Base-by-base conservation (phyloP, 2,888 invertebrate genomes). In the Diaperis boleti region DNA sequence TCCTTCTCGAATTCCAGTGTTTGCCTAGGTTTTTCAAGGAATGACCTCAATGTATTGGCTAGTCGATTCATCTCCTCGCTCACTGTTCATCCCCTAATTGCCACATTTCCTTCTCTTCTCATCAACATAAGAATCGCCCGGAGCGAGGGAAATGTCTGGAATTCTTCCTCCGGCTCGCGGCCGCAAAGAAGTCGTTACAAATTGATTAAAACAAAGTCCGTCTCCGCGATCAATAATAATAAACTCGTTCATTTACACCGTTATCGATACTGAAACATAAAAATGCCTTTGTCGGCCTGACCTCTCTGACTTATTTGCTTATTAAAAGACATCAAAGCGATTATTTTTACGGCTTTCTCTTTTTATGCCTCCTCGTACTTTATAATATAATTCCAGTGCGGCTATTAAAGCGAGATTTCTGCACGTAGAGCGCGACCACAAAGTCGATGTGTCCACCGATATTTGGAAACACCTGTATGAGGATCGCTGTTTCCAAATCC, bases 301-400 rank as follows among this genome's bases (percentile, higher is more conserved):
- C 59, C 62, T 49, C 59, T 15, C 52, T 47, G 61, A 42, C 49
- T 49, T 52, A 61, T 56, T 56, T 39, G 54, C 64, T 61, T 55
- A 61, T 54, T 50, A 56, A 49, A 49, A 54, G 59, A 65, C 65
- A 57, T 65, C 65, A 61, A 62, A 62, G 62, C 59, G 59, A 65
- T 65, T 65, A 65, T 62, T 65, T 64, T 65, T 65, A 65, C 59
- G 62, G 44, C 62, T 59, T 59, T 62, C 52, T 57, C 35, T 39
- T 52, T 50, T 59, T 50, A 59, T 50, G 44, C 26, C 20, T 20
- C 41, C 29, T 49, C 22, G n/a, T 33, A 41, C 49, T 59, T 59
- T 45, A 45, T 56, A 45, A 35, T 56, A n/a, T n/a, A 56, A 56
- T 56, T 56, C 44, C 56, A 44, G 45, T 10, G 18, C 55, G 35